These are phyloP conservation scores for Chloropsis hardwickii DNA, from an alignment of 2,113 vertebrate genomes.

Conservation along the genomic window DNA sequence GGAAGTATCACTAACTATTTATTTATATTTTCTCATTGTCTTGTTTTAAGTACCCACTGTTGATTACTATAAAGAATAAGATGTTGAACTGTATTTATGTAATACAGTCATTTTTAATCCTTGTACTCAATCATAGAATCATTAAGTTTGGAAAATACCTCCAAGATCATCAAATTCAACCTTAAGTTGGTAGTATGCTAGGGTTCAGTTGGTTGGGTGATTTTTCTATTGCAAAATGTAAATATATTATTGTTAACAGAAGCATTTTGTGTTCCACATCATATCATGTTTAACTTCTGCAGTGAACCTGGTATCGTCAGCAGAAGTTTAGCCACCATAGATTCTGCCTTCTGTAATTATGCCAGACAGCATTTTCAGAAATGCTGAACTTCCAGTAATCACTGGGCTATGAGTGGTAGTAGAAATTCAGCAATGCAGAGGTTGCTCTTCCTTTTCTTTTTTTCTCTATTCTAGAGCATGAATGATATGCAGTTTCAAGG, in stretches of 20 bases:
- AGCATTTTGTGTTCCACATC: background rate
- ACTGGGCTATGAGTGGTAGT: background rate
- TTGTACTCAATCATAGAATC: background rate
- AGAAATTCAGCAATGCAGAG: background rate
- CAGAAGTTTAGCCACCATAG: background rate
- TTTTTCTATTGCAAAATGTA: background rate
- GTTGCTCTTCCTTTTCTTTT: background rate
- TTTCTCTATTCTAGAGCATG: background rate
- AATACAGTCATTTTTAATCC: background rate
- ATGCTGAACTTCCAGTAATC: background rate
- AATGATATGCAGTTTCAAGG: background rate
- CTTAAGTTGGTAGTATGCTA: background rate
- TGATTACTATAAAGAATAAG: background rate
- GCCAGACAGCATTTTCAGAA: background rate
- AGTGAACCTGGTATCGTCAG: background rate
- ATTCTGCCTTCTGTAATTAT: background rate
- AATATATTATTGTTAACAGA: background rate
- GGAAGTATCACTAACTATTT: background rate
- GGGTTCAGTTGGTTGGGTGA: background rate
- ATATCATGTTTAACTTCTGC: background rate
- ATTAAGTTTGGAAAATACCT: background rate
- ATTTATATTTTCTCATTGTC: background rate
- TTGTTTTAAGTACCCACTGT: accelerated
- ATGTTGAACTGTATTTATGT: background rate
- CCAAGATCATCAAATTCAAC: background rate